Evolutionary conservation across 2,113 vertebrate genomes (phyloP).

Genomic region (Labeo rohita): DNA sequence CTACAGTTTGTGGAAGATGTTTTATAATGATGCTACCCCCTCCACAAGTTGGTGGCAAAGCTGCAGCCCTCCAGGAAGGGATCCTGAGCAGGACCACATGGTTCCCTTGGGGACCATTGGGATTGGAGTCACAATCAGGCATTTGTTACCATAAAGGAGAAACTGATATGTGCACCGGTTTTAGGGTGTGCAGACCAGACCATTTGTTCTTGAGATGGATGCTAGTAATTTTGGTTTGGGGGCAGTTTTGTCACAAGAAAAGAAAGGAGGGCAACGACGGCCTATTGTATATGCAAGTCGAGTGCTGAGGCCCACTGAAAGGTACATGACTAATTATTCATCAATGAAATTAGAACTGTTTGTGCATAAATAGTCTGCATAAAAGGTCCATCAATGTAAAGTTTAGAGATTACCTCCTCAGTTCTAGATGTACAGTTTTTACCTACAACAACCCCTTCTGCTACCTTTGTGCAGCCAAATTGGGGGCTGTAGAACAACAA

Average conservation of each 20-base stretch:
- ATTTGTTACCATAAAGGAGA: neutral
- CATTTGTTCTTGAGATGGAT: neutral
- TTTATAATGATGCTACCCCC: neutral
- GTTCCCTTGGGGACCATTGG: neutral
- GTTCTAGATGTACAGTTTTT: neutral
- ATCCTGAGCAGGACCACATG: neutral
- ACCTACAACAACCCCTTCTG: neutral
- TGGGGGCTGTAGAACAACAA: neutral
- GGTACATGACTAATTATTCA: neutral
- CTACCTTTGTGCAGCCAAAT: neutral
- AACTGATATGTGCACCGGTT: neutral
- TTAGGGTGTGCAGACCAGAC: neutral
- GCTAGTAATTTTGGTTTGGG: neutral
- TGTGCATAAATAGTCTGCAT: neutral
- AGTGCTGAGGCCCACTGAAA: neutral
- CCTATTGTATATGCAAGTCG: neutral
- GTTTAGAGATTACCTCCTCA: neutral
- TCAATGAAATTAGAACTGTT: conserved; percentile 13
- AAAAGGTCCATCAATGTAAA: neutral
- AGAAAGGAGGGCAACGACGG: neutral
- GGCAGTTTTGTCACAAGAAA: neutral
- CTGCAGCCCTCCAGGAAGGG: neutral
- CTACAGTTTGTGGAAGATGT: neutral
- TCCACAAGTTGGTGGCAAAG: neutral
- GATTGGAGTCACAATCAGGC: neutral